Base-by-base conservation (phyloP, 2,797 vertebrate genomes). In the Hydrolagus colliei region DNA sequence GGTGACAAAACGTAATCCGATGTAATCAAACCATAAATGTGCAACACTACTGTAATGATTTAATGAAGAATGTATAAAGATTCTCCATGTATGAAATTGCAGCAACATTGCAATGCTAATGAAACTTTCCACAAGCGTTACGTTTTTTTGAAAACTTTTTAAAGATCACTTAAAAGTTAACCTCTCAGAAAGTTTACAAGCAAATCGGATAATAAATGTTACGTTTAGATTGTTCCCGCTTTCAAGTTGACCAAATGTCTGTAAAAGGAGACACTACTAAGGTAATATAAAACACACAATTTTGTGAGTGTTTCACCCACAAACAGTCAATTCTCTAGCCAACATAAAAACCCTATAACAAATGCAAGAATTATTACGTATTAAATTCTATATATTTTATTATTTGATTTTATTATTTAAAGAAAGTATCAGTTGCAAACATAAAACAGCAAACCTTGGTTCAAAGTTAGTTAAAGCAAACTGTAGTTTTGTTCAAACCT, bases 51-150 rank as follows among this genome's bases (percentile, higher is more conserved):
- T 86, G 73, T 74, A 86, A 86, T 86, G 5, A 76, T 16, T 74
- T 62, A 74, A 11, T 18, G 13, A 86, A 86, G 73, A 61, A 86
- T 73, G 73, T 86, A 62, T n/a, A 73, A 73, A 86, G 68, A 76
- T 52, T 52, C 41, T 52, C 63, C 20, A 67, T 67, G 11, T 84
- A 35, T 68, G 65, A 71, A n/a, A 2, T 27, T 86, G 20, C 52
- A 73, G 59, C 59, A n/a, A n/a, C n/a, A 73, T 74, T 86, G 71
- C 14, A 59, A 35, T 63, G 65, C 65, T 84, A 16, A 68, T 32
- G 18, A 84, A 84, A 84, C 10, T 14, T 71, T 84, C n/a, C 11
- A 9, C 18, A 41, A 27, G 65, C 9, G 68, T 82, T 68, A 65
- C 14, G 41, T n/a, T 84, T 82, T 52, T 68, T 59, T 6, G 8